Conservation (phyloP, 2,888 invertebrate genomes). For the Synanthedon andrenaeformis region DNA sequence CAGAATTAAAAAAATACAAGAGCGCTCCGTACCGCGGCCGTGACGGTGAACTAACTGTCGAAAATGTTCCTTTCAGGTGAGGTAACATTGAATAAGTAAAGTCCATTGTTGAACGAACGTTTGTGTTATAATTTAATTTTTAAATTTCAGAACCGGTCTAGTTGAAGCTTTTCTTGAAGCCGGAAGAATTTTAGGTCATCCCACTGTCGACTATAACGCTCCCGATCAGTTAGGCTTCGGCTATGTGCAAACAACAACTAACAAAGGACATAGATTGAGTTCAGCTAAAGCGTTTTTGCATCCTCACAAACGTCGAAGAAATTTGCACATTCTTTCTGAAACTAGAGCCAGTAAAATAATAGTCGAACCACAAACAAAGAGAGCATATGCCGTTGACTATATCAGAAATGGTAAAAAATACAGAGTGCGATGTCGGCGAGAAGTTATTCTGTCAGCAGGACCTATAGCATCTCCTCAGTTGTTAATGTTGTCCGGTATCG, state of each 20-base stretch:
- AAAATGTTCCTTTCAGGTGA: slow-evolving; percentile 72
- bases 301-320: slow-evolving; percentile 71
- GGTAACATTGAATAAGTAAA: slow-evolving; percentile 4
- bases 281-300: slow-evolving; percentile 76
- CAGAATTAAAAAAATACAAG: slow-evolving; percentile 55
- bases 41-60: slow-evolving; percentile 73
- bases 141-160: slow-evolving; percentile 46
- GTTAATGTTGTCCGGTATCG: slow-evolving; percentile 88
- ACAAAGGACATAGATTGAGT: slow-evolving; percentile 75
- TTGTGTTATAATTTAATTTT: background rate
- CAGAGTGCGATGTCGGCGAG: slow-evolving; percentile 75
- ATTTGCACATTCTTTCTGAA: slow-evolving; percentile 68
- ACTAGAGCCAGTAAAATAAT: slow-evolving; percentile 49
- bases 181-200: slow-evolving; percentile 68
- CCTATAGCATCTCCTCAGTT: slow-evolving; percentile 90
- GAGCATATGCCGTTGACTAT: slow-evolving; percentile 78
- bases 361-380: slow-evolving; percentile 67
- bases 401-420: slow-evolving; percentile 61
- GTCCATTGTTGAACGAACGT: background rate
- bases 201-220: slow-evolving; percentile 73
- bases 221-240: slow-evolving; percentile 73
- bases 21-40: slow-evolving; percentile 68
- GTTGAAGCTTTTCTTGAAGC: slow-evolving; percentile 71
- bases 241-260: slow-evolving; percentile 61
- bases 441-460: slow-evolving; percentile 88